Conservation (phyloP, 2,797 vertebrate species). For the Rhynchotus rufescens region DNA sequence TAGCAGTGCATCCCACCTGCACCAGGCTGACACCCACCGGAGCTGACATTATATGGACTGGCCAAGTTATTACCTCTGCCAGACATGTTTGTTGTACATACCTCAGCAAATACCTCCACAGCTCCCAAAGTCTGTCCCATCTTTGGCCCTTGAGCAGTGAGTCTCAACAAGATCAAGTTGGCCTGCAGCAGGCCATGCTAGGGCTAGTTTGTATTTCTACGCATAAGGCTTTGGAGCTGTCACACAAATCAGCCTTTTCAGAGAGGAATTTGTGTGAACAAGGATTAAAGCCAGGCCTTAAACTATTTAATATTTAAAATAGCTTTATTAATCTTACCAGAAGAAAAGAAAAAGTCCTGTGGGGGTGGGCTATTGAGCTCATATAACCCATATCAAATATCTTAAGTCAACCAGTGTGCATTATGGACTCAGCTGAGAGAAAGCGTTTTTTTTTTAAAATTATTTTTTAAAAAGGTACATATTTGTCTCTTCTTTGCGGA, state of each 20-base stretch:
- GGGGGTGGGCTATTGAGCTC: neutral
- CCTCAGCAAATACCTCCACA: conserved; percentile 13
- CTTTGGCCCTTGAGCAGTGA: neutral
- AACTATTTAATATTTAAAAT: neutral
- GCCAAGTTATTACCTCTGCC: neutral
- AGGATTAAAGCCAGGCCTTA: neutral
- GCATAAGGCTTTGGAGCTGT: neutral
- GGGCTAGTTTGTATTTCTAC: accelerated
- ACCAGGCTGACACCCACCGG: neutral
- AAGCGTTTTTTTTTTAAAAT: neutral
- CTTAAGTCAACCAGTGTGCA: neutral
- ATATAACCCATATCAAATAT: neutral
- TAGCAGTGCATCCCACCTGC: neutral
- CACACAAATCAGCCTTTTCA: neutral
- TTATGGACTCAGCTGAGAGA: neutral
- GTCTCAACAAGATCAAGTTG: neutral
- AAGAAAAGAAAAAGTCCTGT: neutral
- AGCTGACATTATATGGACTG: neutral
- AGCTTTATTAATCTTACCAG: neutral
- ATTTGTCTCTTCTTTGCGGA: neutral
- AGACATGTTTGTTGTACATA: neutral
- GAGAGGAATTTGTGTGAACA: neutral
- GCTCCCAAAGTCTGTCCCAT: neutral
- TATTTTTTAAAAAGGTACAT: neutral
- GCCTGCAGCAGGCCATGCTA: neutral